Evolutionary conservation across 2,888 invertebrate species (phyloP).

Genomic region (Ptilodon capucinus): DNA sequence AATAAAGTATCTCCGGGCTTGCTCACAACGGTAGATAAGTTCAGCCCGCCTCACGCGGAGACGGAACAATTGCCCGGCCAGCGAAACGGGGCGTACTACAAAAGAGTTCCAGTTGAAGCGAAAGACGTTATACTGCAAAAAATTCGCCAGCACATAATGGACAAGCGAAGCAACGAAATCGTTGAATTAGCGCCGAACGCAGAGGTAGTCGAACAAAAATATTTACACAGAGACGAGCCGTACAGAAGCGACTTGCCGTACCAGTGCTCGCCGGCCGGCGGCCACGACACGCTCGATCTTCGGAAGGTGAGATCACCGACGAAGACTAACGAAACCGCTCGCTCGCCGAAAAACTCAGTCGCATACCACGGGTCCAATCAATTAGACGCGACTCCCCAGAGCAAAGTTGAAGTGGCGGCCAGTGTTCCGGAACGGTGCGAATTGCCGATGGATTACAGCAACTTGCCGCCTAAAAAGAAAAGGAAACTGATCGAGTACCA

Average conservation of each 20-base stretch:
- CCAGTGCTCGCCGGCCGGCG: constrained; percentile 51
- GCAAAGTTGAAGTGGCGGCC: constrained; percentile 55
- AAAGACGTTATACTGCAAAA: constrained; percentile 78
- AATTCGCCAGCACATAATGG: constrained; percentile 80
- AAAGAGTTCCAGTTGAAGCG: constrained; percentile 72
- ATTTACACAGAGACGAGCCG: constrained; percentile 60
- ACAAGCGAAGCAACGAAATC: constrained; percentile 69
- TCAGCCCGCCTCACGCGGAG: constrained; percentile 48
- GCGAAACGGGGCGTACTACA: constrained; percentile 59
- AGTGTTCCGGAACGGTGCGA: constrained; percentile 74
- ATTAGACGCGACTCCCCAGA: constrained; percentile 55
- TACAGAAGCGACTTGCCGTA: constrained; percentile 58
- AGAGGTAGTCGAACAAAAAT: constrained; percentile 55
- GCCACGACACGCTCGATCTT: constrained; percentile 67
- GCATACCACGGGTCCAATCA: constrained; percentile 42
- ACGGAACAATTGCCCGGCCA: constrained; percentile 48
- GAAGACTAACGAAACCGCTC: constrained; percentile 45
- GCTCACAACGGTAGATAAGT: constrained; percentile 77
- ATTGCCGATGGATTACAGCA: constrained; percentile 77
- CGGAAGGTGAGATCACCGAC: constrained; percentile 73
- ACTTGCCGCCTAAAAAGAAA: constrained; percentile 80
- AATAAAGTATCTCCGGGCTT: constrained; percentile 64
- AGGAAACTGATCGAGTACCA: constrained; percentile 80
- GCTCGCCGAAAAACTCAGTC: constrained; percentile 48
- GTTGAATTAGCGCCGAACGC: constrained; percentile 45